A percentile compares a stretch with the other conserved stretches of the same genome.
Evolutionary conservation across 2,113 vertebrate species (phyloP).

Genomic region (Tragulus kanchil): DNA sequence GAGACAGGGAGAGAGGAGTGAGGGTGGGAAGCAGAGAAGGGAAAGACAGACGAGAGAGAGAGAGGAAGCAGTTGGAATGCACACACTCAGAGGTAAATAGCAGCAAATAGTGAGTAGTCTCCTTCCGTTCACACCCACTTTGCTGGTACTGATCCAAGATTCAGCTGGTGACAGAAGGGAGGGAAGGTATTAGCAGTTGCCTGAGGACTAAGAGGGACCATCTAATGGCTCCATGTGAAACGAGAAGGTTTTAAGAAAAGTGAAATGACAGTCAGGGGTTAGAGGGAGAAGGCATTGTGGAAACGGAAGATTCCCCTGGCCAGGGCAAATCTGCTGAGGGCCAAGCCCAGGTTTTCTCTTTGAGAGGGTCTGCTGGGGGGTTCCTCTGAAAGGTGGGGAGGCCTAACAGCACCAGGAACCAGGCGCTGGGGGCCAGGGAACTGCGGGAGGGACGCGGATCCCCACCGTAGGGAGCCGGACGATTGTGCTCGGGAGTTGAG

Average conservation of each 20-base stretch:
- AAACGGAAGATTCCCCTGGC: too few relatives aligned
- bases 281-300: too few relatives aligned
- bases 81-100: conserved; percentile 21
- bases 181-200: not conserved
- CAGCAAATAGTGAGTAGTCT: conserved; percentile 44
- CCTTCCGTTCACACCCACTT: conserved; percentile 68
- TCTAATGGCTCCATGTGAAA: not conserved
- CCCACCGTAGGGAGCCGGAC: not conserved
- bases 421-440: too few relatives aligned
- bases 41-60: not conserved
- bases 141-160: conserved; percentile 49
- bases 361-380: not conserved
- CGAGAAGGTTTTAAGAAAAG: conserved; percentile 1
- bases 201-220: not conserved
- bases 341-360: too few relatives aligned
- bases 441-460: too few relatives aligned
- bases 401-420: not conserved
- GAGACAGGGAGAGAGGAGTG: not conserved
- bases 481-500: not conserved
- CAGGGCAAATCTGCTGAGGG: too few relatives aligned
- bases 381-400: not conserved
- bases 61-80: not conserved
- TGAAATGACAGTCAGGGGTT: not conserved
- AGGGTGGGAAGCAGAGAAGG: too few relatives aligned
- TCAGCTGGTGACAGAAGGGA: conserved; percentile 1